phyloP scores from a whole-genome alignment of 1,140 invertebrate species.

The Ostrea edulis region DNA sequence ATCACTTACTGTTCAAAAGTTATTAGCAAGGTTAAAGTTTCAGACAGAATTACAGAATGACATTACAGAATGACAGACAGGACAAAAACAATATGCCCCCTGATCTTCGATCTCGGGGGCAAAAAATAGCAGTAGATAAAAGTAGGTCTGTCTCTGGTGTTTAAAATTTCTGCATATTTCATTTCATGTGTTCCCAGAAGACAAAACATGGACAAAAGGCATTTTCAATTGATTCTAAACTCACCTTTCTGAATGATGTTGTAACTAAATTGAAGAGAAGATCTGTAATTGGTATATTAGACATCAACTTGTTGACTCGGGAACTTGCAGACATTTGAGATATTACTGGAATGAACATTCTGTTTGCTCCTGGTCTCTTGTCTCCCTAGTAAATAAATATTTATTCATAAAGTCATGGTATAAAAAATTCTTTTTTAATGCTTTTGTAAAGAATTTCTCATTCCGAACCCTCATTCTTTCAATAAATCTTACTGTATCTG shows the following conservation, averaged over 20 bases:
- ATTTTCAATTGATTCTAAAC: background rate
- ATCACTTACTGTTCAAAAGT: too few species aligned
- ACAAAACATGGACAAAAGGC: too few species aligned
- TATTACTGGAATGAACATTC: constrained; percentile 66
- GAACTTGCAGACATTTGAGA: constrained; percentile 82
- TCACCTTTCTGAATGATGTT: constrained; percentile 90
- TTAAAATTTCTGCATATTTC: too few species aligned
- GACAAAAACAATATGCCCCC: too few species aligned
- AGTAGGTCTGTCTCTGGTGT: too few species aligned
- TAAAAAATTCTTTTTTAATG: background rate
- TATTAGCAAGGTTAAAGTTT: too few species aligned
- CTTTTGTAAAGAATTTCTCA: background rate
- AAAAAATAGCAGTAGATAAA: too few species aligned
- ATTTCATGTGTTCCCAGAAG: too few species aligned
- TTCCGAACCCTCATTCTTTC: background rate
- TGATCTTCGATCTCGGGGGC: too few species aligned
- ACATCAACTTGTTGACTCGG: constrained; percentile 84
- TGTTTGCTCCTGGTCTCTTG: constrained; percentile 26
- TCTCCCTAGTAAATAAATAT: constrained; percentile 35
- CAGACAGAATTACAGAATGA: too few species aligned
- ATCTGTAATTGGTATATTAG: constrained; percentile 86
- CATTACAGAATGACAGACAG: too few species aligned
- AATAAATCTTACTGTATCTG: constrained; percentile 43
- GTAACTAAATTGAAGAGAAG: constrained; percentile 92
- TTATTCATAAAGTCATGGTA: background rate